These are phyloP conservation scores for Dromius quadrimaculatus DNA, from an alignment of 2,888 invertebrate genomes.

Conservation along the genomic window DNA sequence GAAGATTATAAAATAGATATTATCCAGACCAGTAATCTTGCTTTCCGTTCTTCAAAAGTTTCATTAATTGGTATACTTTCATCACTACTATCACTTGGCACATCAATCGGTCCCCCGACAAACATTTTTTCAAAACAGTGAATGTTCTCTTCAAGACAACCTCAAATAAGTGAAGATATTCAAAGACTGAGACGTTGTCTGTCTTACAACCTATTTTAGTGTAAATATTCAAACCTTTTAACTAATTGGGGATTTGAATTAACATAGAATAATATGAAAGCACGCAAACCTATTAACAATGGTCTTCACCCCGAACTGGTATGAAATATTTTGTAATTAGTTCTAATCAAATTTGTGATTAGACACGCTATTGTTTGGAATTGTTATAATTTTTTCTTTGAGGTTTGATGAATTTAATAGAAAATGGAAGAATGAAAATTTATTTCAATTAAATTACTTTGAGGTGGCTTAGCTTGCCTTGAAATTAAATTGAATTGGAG, in stretches of 20 bases:
- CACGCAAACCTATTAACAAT: slow-evolving; percentile 47
- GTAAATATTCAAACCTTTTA: slow-evolving; percentile 18
- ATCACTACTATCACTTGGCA: slow-evolving; percentile 28
- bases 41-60: slow-evolving; percentile 4
- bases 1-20: too few relatives aligned
- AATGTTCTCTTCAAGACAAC: background rate
- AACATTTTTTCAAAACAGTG: too few relatives aligned
- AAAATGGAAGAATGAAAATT: too few relatives aligned
- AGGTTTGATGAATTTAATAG: too few relatives aligned
- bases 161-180: background rate
- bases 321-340: slow-evolving; percentile 33
- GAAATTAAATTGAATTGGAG: too few relatives aligned
- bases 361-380: too few relatives aligned
- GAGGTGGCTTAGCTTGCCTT: too few relatives aligned
- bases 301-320: slow-evolving; percentile 11
- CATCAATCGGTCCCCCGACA: slow-evolving; percentile 15
- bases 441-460: too few relatives aligned
- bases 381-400: too few relatives aligned
- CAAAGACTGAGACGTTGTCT: background rate
- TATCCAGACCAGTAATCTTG: slow-evolving; percentile 18
- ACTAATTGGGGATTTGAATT: slow-evolving; percentile 15
- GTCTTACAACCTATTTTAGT: slow-evolving; percentile 1
- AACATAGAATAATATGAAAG: slow-evolving; percentile 41
- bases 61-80: slow-evolving; percentile 27
- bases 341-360: slow-evolving; percentile 9